These are phyloP conservation scores for Hypothenemus hampei DNA, from an alignment of 1,140 invertebrate species.

Conservation along the genomic window DNA sequence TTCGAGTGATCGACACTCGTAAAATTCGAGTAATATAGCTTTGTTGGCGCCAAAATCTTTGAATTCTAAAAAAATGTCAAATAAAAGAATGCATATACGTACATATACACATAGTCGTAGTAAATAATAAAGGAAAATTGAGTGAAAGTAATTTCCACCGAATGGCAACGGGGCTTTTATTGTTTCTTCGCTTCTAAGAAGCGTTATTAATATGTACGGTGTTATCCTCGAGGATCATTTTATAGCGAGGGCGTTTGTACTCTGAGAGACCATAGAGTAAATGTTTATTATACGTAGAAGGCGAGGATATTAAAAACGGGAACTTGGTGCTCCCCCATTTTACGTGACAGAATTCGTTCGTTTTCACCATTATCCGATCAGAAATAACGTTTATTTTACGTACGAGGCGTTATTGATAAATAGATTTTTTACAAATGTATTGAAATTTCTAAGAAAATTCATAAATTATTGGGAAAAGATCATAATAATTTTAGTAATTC, in stretches of 20 bases:
- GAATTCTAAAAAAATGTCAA: no score
- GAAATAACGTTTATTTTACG: slow-evolving; percentile 29
- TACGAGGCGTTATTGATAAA: no score
- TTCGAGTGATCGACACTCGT: no score
- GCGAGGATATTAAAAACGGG: slow-evolving; percentile 28
- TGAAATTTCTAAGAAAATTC: no score
- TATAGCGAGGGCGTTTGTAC: slow-evolving; percentile 19
- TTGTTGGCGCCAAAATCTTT: no score
- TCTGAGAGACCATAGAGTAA: slow-evolving; percentile 24
- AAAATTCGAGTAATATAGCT: no score
- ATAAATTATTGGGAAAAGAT: no score
- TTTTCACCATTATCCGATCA: slow-evolving; percentile 20
- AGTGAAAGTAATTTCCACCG: slow-evolving; percentile 22
- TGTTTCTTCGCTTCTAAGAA: slow-evolving; percentile 23
- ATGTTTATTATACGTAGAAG: slow-evolving; percentile 24
- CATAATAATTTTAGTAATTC: no score
- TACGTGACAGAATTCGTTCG: slow-evolving; percentile 27
- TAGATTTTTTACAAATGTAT: no score
- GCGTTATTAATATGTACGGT: slow-evolving; percentile 29
- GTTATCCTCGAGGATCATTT: slow-evolving; percentile 25
- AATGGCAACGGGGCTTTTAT: no score
- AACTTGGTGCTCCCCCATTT: slow-evolving; percentile 15
- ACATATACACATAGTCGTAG: no score
- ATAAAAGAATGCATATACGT: no score
- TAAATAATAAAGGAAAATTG: slow-evolving; percentile 20